Base-by-base conservation (phyloP, 2,113 vertebrate genomes). In the Urocitellus parryii region DNA sequence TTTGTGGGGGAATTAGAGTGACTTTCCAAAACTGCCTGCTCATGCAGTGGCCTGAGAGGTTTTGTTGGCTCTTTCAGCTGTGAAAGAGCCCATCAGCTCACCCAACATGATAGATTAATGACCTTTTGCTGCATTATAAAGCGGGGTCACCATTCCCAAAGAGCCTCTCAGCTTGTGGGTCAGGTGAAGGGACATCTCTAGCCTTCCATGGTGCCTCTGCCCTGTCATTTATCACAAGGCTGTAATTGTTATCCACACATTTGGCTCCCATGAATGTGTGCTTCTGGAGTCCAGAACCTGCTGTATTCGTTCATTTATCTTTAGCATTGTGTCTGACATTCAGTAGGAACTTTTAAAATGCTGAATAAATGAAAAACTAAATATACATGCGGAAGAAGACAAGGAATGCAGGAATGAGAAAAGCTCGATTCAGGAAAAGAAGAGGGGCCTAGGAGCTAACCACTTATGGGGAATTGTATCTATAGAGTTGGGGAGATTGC, bases 101-200 rank as follows among this genome's bases (percentile, higher is more conserved):
- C 51, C 34, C 82, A n/a, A 8, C 53, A 9, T 73, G 94, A 88
- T 86, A 81, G 78, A 96, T 63, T 51, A 82, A 84, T 91, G 87
- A 95, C 87, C 56, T 83, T 92, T 39, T 56, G 70, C 87, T 85
- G 79, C 63, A 53, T 90, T 93, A 56, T 53, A 53, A 91, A 96
- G 84, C 24, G 56, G 83, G 87, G 82, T 96, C 92, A 86, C 45
- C 68, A 37, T 92, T 18, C 56, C 83, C 82, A 96, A 65, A 89
- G 90, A 14, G 45, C 61, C 34, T 72, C 80, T 78, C 56, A 77
- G 86, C 78, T 48, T 95, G 67, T 85, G 83, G 83, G 90, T 88
- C 92, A 96, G 90, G 87, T 86, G 90, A 84, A 89, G 56, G 68
- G 87, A 79, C 78, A n/a, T 81, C 34, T 29, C 42, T 32, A 34